These are phyloP conservation scores for Noctua comes DNA, from an alignment of 2,888 invertebrate genomes.

Conservation along the genomic window DNA sequence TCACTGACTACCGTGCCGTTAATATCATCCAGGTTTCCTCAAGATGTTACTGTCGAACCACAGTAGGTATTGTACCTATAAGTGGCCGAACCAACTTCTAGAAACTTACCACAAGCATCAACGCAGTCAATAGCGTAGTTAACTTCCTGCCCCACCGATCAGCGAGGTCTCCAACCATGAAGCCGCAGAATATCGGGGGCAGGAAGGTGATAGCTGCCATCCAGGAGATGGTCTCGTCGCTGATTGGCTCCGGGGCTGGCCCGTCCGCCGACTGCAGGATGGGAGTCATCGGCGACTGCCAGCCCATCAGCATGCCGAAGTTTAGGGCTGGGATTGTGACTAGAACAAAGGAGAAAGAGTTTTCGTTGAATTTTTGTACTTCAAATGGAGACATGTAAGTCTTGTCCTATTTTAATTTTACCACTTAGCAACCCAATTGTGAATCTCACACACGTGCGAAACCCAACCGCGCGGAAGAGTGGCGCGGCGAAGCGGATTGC, in stretches of 20 bases:
- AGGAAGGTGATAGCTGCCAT: conserved; percentile 90
- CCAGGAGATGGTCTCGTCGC: conserved; percentile 89
- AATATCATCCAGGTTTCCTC: background rate
- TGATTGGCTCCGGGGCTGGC: conserved; percentile 86
- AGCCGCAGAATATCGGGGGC: conserved; percentile 89
- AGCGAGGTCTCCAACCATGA: conserved; percentile 88
- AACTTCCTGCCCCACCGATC: conserved; percentile 89
- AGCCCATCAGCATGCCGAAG: conserved; percentile 90
- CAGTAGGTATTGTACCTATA: background rate
- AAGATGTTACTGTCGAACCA: background rate
- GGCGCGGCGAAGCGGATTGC: background rate
- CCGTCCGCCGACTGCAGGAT: conserved; percentile 85
- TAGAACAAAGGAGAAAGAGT: conserved; percentile 71
- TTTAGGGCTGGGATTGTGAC: conserved; percentile 90
- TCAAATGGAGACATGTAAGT: background rate
- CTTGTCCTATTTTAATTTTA: background rate
- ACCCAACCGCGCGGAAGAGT: background rate
- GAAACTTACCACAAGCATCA: conserved; percentile 89
- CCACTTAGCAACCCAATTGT: background rate
- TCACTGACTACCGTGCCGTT: background rate
- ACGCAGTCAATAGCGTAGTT: conserved; percentile 87
- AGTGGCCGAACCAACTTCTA: background rate
- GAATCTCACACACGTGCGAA: too few species aligned
- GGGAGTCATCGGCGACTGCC: conserved; percentile 90
- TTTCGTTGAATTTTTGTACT: background rate